Evolutionary conservation across 2,113 vertebrate species (phyloP).

Genomic region (Podarcis raffonei): DNA sequence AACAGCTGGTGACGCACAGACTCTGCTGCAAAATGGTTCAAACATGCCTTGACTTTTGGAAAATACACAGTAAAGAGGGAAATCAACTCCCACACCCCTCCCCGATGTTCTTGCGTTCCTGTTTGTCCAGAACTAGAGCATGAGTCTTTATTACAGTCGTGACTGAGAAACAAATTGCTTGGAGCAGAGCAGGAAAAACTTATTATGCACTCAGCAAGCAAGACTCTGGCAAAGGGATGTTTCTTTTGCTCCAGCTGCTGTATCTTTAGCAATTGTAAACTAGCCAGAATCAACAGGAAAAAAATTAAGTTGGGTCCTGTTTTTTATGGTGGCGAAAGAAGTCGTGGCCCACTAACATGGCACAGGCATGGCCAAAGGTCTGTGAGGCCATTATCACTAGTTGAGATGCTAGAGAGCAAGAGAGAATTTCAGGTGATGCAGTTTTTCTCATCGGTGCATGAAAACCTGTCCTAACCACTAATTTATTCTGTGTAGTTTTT

Average conservation of each 20-base stretch:
- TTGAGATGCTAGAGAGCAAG: too few species aligned
- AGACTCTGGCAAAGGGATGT: not conserved
- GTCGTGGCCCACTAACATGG: not conserved
- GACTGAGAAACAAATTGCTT: slow-evolving; percentile 5
- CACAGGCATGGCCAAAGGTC: not conserved
- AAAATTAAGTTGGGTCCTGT: not conserved
- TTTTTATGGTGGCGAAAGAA: not conserved
- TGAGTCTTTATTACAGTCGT: rapidly evolving
- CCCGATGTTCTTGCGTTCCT: rapidly evolving
- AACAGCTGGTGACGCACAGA: not conserved
- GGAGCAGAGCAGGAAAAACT: not conserved
- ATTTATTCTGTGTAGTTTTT: not conserved
- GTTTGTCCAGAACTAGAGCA: slow-evolving; percentile 21
- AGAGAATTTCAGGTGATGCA: not conserved
- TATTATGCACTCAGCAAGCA: not conserved
- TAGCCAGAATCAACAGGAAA: slow-evolving; percentile 2
- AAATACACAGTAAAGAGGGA: not conserved
- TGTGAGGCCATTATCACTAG: not conserved
- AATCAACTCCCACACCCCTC: not conserved
- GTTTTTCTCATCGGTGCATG: not conserved
- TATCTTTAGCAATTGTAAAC: not conserved
- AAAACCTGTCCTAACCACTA: not conserved
- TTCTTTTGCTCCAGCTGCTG: not conserved
- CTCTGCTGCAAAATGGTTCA: not conserved
- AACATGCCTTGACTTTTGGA: not conserved